A percentile compares a stretch with the other conserved stretches of the same genome.
These are phyloP conservation scores for Spicauda simplicius DNA, from an alignment of 2,888 invertebrate species.

Conservation along the genomic window DNA sequence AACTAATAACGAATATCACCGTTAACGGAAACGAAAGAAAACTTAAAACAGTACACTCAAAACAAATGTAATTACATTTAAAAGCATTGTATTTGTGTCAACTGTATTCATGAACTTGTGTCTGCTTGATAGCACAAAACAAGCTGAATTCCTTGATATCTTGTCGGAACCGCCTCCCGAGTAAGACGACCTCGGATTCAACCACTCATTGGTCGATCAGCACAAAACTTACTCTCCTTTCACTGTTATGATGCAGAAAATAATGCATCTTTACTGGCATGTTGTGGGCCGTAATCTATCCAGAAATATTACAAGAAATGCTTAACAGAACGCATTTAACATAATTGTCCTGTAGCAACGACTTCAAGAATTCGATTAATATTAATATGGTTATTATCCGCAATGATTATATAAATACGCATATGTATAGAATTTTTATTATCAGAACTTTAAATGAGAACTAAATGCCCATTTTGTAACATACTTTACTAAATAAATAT, in stretches of 20 bases:
- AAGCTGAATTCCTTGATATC: constrained; percentile 37
- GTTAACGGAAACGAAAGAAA: neutral
- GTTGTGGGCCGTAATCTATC: constrained; percentile 11
- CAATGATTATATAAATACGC: no score
- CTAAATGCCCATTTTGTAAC: no score
- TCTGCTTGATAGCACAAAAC: constrained; percentile 13
- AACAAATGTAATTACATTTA: constrained; percentile 21
- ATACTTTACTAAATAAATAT: no score
- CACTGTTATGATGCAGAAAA: constrained; percentile 23
- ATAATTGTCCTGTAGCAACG: no score
- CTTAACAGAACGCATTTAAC: neutral
- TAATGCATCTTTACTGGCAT: constrained; percentile 13
- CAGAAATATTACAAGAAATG: constrained; percentile 12
- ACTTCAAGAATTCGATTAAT: no score
- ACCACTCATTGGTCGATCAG: constrained; percentile 39
- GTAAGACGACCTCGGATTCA: constrained; percentile 39
- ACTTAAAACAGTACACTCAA: neutral
- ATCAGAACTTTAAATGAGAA: neutral
- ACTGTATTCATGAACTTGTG: constrained; percentile 29
- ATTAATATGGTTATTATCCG: no score
- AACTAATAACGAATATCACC: no score
- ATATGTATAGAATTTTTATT: neutral
- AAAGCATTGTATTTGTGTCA: constrained; percentile 31
- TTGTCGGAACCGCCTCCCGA: constrained; percentile 42
- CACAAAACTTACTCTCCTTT: constrained; percentile 18